Evolutionary conservation across 2,888 invertebrate species (phyloP), one percentile per base, ranked within the genome.

Genomic region (Lasioglossum morio): DNA sequence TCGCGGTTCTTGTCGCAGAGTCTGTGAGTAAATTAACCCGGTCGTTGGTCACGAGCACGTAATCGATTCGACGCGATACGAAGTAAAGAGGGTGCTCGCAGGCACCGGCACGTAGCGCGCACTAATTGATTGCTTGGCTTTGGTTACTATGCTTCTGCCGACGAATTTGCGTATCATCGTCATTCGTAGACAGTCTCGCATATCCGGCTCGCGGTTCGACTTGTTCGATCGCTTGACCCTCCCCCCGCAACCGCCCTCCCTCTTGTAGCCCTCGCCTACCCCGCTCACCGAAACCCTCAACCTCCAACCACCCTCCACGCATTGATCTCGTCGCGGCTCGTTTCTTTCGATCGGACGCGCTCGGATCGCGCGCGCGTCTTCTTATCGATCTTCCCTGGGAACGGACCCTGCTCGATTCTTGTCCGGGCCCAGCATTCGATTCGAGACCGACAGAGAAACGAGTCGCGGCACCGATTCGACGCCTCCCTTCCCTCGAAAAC

Each of bases 1-100:
- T 97, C 97, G 90, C 97, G 97, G 95, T 97, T 97, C 94, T 96
- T 97, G 87, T 97, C 97, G 76, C 97, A 97, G 94, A 97, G 97
- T 95, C 96, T 97, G 97, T 97, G 96, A 97, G 97, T 97, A 96
- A 90, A 88, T 88, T 80, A 81, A 82, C 84, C 77, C 83, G 76
- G 87, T 72, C 82, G 86, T 81, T 86, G 84, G 81, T 80, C 87
- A 77, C 77, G 81, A 84, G 87, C 90, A 82, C 89, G 89, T 87
- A 87, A 91, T 91, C 85, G 87, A 81, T 90, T 87, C 79, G 82
- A 77, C 81, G 78, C 84, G 84, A 79, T 84, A 78, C 81, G 75
- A 63, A 84, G 84, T 84, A 87, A 87, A 66, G 87, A 87, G 87
- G 81, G 79, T 84, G 84, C 81, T 87, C 84, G 81, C 82, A 85